Conservation (phyloP, 2,797 vertebrate species). For the Coendou prehensilis region DNA sequence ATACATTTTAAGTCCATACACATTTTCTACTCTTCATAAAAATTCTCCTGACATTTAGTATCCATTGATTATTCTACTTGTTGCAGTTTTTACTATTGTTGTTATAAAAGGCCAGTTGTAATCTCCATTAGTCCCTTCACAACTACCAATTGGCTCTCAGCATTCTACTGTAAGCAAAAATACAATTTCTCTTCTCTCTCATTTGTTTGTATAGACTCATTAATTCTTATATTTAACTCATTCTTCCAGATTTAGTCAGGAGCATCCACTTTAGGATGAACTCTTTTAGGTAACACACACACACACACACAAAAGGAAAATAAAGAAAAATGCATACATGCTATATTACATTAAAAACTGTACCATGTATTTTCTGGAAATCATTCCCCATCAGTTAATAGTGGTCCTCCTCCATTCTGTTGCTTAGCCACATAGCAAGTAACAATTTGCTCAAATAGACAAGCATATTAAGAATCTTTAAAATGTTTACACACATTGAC, state of each 20-base stretch:
- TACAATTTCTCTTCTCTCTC: neutral
- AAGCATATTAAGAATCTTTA: neutral
- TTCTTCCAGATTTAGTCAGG: neutral
- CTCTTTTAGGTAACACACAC: neutral
- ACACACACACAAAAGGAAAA: neutral
- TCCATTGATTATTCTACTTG: neutral
- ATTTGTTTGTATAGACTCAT: neutral
- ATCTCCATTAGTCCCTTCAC: neutral
- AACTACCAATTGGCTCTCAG: neutral
- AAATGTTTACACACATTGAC: neutral
- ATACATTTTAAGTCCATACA: slow-evolving; percentile 16
- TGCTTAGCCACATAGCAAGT: neutral
- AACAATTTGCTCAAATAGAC: neutral
- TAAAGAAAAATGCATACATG: neutral
- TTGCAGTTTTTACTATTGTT: neutral
- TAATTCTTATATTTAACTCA: neutral
- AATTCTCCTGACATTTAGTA: neutral
- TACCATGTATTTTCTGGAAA: slow-evolving; percentile 10
- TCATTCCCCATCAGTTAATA: neutral
- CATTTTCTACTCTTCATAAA: slow-evolving; percentile 38
- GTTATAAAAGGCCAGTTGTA: slow-evolving; percentile 19
- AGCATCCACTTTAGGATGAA: neutral
- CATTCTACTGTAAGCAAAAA: neutral
- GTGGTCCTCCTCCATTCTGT: neutral
- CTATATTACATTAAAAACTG: neutral